These are phyloP conservation scores for Rambutsinella grinnellia DNA, from an alignment of 2,888 invertebrate genomes.

Conservation along the genomic window DNA sequence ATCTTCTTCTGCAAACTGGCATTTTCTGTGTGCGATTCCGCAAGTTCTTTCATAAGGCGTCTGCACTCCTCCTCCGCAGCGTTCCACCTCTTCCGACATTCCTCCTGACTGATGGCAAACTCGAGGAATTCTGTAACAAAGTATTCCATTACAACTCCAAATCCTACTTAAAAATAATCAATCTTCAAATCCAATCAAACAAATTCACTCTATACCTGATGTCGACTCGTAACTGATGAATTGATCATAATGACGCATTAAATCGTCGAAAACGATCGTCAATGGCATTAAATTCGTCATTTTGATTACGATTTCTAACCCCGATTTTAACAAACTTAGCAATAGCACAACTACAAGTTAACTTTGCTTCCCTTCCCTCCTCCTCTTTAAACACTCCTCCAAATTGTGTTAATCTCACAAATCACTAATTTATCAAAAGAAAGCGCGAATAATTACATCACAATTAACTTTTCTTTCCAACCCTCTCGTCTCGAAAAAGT, in stretches of 20 bases:
- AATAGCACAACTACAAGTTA: too few species aligned
- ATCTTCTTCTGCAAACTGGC: conserved; percentile 84
- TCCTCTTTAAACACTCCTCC: too few species aligned
- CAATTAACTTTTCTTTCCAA: too few species aligned
- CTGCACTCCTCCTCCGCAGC: conserved; percentile 80
- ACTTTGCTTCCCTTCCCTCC: too few species aligned
- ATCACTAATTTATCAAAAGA: too few species aligned
- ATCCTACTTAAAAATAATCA: background rate
- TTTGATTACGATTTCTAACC: too few species aligned
- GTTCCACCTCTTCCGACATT: conserved; percentile 79
- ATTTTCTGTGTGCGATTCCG: conserved; percentile 79
- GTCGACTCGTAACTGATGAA: conserved; percentile 69
- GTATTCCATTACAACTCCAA: too few species aligned
- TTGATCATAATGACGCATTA: conserved; percentile 69
- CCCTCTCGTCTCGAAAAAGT: too few species aligned
- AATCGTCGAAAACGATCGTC: conserved; percentile 69
- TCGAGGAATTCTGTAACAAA: conserved; percentile 77
- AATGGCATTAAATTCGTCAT: conserved; percentile 14
- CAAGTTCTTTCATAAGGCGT: conserved; percentile 79
- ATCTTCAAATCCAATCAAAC: background rate
- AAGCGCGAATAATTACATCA: too few species aligned
- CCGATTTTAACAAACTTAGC: too few species aligned
- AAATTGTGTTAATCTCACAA: too few species aligned
- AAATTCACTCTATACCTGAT: conserved; percentile 67
- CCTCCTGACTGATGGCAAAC: conserved; percentile 81